Base-by-base conservation (phyloP, 1,140 invertebrate species). In the Vollenhovia emeryi region DNA sequence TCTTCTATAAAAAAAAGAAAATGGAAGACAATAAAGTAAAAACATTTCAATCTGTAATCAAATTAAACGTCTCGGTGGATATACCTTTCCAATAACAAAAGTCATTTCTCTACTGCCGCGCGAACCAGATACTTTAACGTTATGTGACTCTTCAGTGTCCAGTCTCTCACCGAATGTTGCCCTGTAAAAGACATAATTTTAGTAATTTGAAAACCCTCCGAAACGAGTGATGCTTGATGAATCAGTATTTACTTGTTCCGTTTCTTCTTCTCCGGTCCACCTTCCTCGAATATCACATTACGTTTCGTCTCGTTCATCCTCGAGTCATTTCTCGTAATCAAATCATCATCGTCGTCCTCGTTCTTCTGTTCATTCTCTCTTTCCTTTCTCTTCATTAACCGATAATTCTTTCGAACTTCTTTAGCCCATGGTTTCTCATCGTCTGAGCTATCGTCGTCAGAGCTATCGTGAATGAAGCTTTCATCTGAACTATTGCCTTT, bases 41-140 rank as follows among this genome's bases (percentile, higher is more conserved):
- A 3, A 57, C 5, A 30, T 9, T 18, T 43, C 2, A 2, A 74
- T 48, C 0, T 55, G 6, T 52, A 21, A 36, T 43, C 36, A 62
- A 60, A 52, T 45, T 71, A n/a, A 59, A 50, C 18, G 52, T 18
- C n/a, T n/a, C 75, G 40, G n/a, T 21, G 18, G 1, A 64, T 68
- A 48, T 90, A 96, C 95, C 93, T 96, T 96, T 89, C 96, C 96
- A 24, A 96, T 95, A 8, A 94, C 95, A 86, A 98, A 98, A 21
- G 97, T 97, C 96, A 98, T 97, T 95, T 98, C 97, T 82, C 96
- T 96, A 91, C 97, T 98, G 33, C 96, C 96, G 15, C 96, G 95
- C 3, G 96, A 96, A 43, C 96, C 96, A 9, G 95, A 94, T 21
- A 96, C 94, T 87, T 95, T 96, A 0, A 96, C 92, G n/a, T 95